Conservation (phyloP, 2,113 vertebrate genomes). For the human (Homo sapiens) region DNA sequence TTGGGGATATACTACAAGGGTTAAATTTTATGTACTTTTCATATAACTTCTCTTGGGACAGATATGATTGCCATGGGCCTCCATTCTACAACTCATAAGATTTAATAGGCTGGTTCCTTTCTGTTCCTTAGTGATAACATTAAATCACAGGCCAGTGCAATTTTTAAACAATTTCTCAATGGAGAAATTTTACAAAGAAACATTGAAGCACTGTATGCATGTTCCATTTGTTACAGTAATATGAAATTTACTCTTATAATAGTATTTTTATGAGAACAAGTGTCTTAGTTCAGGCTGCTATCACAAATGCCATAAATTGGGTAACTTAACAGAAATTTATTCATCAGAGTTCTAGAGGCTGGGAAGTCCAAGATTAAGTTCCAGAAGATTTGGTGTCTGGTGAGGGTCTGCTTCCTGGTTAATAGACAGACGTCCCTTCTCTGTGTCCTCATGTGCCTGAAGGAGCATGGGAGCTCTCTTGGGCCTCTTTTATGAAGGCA, state of each 20-base stretch:
- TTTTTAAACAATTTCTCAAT: conserved; percentile 12
- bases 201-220: background rate
- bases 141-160: background rate
- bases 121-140: background rate
- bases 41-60: background rate
- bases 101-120: background rate
- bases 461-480: background rate
- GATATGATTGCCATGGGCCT: background rate
- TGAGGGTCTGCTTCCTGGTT: background rate
- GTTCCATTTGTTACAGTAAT: background rate
- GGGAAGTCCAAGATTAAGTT: background rate
- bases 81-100: background rate
- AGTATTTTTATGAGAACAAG: background rate
- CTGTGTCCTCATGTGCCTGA: background rate
- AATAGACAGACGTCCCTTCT: background rate
- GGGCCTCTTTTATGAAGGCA: background rate
- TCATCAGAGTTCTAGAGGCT: background rate
- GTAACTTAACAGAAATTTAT: background rate
- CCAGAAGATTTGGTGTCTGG: background rate
- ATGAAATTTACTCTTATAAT: background rate
- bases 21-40: background rate
- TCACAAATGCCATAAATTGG: background rate
- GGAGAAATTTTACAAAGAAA: conserved; percentile 37
- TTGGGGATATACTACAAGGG: background rate
- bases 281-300: background rate